Percentiles rank a stretch among this genome's conserved stretches.
Evolutionary conservation across 2,888 invertebrate genomes (phyloP).

Genomic region (Agrotis clavis): DNA sequence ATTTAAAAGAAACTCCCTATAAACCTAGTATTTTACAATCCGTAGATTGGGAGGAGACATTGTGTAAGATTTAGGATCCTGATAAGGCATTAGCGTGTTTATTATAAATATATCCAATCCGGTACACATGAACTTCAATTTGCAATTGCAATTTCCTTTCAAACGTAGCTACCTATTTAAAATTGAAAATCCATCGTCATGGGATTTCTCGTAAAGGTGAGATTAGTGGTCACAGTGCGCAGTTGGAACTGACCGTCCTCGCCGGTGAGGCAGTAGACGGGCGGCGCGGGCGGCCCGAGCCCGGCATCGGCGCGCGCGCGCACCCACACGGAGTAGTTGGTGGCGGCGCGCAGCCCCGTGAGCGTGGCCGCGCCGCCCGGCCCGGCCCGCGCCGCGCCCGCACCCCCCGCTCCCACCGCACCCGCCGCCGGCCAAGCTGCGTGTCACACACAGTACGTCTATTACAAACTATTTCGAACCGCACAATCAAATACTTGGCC

Average conservation of each 20-base stretch:
- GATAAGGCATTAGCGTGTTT: no score
- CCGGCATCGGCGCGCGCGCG: slow-evolving; percentile 95
- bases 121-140: no score
- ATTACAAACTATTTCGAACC: no score
- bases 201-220: not conserved
- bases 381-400: slow-evolving; percentile 64
- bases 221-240: not conserved
- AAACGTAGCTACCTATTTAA: not conserved
- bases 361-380: slow-evolving; percentile 87
- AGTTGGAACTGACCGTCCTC: slow-evolving; percentile 93
- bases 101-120: no score
- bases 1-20: no score
- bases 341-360: slow-evolving; percentile 94
- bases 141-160: not conserved
- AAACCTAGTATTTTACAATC: no score
- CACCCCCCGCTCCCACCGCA: slow-evolving; percentile 46
- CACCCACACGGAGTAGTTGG: slow-evolving; percentile 96
- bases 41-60: no score
- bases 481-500: no score
- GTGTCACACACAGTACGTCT: no score
- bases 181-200: no score
- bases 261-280: slow-evolving; percentile 94
- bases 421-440: slow-evolving; percentile 32
- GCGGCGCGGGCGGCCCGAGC: slow-evolving; percentile 93
- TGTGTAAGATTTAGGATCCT: no score